phyloP scores from a whole-genome alignment of 2,888 invertebrate species.

The Adelphocoris suturalis region DNA sequence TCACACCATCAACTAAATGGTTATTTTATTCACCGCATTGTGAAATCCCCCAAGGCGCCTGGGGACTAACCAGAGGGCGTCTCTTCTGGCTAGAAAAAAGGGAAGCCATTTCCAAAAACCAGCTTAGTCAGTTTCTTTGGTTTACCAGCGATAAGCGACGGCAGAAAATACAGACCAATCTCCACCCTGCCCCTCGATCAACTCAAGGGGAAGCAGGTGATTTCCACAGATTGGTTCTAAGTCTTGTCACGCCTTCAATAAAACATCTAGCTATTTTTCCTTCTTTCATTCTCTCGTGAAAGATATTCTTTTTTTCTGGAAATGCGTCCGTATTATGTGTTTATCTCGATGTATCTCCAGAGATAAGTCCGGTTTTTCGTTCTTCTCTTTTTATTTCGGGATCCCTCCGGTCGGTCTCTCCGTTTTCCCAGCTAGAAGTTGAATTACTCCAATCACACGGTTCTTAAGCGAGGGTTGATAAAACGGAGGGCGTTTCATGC shows the following conservation, averaged over 20 bases:
- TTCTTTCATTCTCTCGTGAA: neutral
- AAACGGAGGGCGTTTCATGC: conserved; percentile 18
- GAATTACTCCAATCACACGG: conserved; percentile 52
- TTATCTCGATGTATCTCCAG: neutral
- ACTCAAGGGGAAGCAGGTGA: conserved; percentile 6
- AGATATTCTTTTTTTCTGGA: neutral
- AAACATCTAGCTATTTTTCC: conserved; percentile 28
- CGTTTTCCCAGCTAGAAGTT: neutral
- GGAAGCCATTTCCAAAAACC: neutral
- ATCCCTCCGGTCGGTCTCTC: neutral
- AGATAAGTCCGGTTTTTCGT: neutral
- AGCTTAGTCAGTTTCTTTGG: conserved; percentile 53
- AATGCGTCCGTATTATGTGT: neutral
- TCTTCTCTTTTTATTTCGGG: neutral
- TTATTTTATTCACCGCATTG: conserved; percentile 56
- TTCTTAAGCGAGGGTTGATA: conserved; percentile 37
- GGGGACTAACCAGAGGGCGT: conserved; percentile 3
- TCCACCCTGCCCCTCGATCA: neutral
- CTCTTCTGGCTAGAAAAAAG: neutral
- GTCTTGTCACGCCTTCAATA: conserved; percentile 52
- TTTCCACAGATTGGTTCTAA: conserved; percentile 52
- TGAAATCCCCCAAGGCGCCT: neutral
- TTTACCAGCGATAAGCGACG: neutral
- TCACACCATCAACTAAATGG: neutral
- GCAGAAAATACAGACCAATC: neutral